These are phyloP conservation scores for Frankliniella intonsa DNA, from an alignment of 2,888 invertebrate genomes.

Conservation along the genomic window DNA sequence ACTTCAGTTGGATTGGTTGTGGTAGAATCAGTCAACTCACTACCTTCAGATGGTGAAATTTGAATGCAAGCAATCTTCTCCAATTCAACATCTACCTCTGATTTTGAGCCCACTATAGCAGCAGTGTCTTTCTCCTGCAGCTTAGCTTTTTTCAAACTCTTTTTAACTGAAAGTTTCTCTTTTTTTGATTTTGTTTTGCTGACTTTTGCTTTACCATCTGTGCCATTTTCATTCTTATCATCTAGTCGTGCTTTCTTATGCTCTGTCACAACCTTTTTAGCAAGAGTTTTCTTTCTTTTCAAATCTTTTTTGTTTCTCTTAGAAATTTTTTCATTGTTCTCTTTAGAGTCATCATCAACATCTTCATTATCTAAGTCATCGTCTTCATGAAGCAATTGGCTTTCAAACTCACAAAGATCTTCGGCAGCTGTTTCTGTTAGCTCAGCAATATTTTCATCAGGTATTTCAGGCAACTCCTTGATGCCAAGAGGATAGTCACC, in stretches of 20 bases:
- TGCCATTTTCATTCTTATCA: background rate
- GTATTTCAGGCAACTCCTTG: conserved; percentile 51
- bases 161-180: background rate
- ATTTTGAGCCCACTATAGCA: background rate
- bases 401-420: conserved; percentile 32
- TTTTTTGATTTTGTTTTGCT: background rate
- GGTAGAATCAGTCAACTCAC: background rate
- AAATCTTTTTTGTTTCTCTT: background rate
- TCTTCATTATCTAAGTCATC: background rate
- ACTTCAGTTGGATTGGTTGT: background rate
- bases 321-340: background rate
- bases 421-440: conserved; percentile 35
- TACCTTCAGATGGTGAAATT: background rate
- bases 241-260: background rate
- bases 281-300: background rate
- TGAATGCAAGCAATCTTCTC: background rate
- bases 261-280: background rate
- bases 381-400: background rate
- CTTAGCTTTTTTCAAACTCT: background rate
- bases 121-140: background rate
- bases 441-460: conserved; percentile 34
- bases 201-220: background rate
- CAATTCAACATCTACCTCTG: background rate
- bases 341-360: background rate
- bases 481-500: conserved; percentile 66